Evolutionary conservation across 2,888 invertebrate species (phyloP), one percentile per base, ranked within the genome.

Genomic region (Sphecodes monilicornis): DNA sequence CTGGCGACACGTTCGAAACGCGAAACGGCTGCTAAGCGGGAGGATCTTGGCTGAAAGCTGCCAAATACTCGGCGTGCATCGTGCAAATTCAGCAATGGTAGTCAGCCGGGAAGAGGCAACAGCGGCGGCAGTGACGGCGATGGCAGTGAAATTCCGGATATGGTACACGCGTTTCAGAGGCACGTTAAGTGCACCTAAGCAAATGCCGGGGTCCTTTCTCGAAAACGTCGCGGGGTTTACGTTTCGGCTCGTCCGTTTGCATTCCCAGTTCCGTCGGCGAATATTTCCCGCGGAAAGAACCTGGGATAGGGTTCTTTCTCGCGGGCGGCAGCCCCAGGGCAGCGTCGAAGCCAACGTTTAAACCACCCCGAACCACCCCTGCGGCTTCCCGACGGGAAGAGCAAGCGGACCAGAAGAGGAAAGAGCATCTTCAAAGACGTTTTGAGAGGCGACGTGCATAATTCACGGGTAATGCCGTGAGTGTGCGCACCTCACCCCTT

Each of bases 381-480:
- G 50, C 50, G 50, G 8, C 22, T 22, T 8, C 13, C 13, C 26
- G 5, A 29, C n/a, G 26, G 26, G 72, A 64, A 68, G 78, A 64
- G 70, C 10, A 41, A 41, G 71, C 41, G 36, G 32, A 66, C 4
- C 13, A 75, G 54, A 64, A 43, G 68, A 74, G 71, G 50, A 36
- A 64, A 73, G 76, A 75, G 68, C 85, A 81, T 87, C 88, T 85
- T 80, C 86, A 80, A 84, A 88, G 86, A 88, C 86, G 87, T 90
- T 89, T 88, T 82, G 86, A 82, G 46, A 82, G 83, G 80, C 82
- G 81, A 82, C 76, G 90, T 90, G 88, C 86, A 90, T 90, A 90
- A 90, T 89, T 91, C 89, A 92, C 87, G 80, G 85, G 86, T 91
- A 90, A 91, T 89, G 89, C 84, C 85, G 77, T 76, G 86, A 86